These are phyloP conservation scores for Cliona cf. orientalis DNA, from an alignment of 37 sponge, comb jelly and placozoan genomes.

Conservation along the genomic window DNA sequence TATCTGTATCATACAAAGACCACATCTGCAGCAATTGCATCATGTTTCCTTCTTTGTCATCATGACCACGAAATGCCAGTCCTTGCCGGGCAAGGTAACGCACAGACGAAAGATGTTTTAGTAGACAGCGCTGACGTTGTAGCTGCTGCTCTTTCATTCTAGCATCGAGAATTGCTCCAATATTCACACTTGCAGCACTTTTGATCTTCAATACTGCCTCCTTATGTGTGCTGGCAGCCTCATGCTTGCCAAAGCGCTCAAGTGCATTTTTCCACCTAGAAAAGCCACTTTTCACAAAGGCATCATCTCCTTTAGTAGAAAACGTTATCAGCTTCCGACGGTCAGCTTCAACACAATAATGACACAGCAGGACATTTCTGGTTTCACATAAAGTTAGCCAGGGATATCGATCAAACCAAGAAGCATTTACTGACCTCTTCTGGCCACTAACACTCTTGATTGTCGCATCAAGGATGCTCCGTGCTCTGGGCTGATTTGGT, in stretches of 20 bases:
- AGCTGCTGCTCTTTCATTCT: slow-evolving; percentile 15
- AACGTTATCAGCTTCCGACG: neutral
- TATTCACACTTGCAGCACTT: neutral
- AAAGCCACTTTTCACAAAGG: slow-evolving; percentile 49
- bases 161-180: neutral
- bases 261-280: slow-evolving; percentile 46
- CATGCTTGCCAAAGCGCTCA: slow-evolving; percentile 4
- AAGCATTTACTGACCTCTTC: neutral
- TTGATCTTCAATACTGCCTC: slow-evolving; percentile 52
- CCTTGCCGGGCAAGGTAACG: slow-evolving; percentile 24
- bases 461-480: neutral
- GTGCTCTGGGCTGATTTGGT: slow-evolving; percentile 1
- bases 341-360: slow-evolving; percentile 29
- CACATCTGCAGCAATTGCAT: slow-evolving; percentile 21
- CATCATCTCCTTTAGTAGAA: slow-evolving; percentile 20
- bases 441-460: neutral
- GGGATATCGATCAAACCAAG: slow-evolving; percentile 1
- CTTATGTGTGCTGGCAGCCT: slow-evolving; percentile 3
- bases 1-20: neutral
- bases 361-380: slow-evolving; percentile 23
- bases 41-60: slow-evolving; percentile 44
- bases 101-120: slow-evolving; percentile 37
- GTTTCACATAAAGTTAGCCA: slow-evolving; percentile 9
- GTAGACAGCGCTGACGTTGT: slow-evolving; percentile 5
- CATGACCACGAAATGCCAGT: slow-evolving; percentile 42